Base-by-base conservation (phyloP, 2,113 vertebrate species). In the Archocentrus centrarchus region DNA sequence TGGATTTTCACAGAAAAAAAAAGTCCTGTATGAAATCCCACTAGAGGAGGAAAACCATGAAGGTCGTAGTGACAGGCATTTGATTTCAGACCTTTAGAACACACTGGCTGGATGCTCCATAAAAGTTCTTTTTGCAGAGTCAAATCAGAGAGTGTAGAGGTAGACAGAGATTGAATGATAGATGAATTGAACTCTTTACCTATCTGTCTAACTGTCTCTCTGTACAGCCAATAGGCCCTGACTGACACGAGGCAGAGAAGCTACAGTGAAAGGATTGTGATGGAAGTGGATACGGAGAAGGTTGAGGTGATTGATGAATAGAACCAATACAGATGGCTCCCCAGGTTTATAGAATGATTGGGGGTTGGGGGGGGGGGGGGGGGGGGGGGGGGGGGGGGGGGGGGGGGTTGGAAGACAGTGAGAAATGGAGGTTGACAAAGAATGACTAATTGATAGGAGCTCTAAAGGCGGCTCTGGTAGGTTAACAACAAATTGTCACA, bases 281-380 rank as follows among this genome's bases (percentile, higher is more conserved):
- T 57, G 30, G 64, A 64, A 63, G 57, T 4, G 13, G 64, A 81
- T 11, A 35, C 84, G 68, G 64, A 41, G 2, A 62, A 66, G 39
- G 58, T 20, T 53, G 79, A 17, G 57, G 60, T 79, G 82, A 86
- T 32, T 89, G 57, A 90, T 80, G 70, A 78, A 47, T 82, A 1
- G 44, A 84, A 27, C 41, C 75, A 58, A 39, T 76, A 30, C 35
- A 9, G 59, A 78, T 11, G 4, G n/a, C 41, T 85, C 79, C 75
- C 60, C n/a, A 18, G 84, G 50, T 70, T 83, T 78, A 91, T 77
- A n/a, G 75, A 84, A 80, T 22, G 39, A 87, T 70, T 85, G 73
- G 80, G 70, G 81, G 84, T 27, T 82, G 64, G 62, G 70, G 70
- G 44, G 62, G 24, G 75, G 44, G 62, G 24, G 75, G 44, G 62